Evolutionary conservation across 2,113 vertebrate genomes (phyloP), one percentile per base, ranked within the genome.

Genomic region (Nansenia antarctica): DNA sequence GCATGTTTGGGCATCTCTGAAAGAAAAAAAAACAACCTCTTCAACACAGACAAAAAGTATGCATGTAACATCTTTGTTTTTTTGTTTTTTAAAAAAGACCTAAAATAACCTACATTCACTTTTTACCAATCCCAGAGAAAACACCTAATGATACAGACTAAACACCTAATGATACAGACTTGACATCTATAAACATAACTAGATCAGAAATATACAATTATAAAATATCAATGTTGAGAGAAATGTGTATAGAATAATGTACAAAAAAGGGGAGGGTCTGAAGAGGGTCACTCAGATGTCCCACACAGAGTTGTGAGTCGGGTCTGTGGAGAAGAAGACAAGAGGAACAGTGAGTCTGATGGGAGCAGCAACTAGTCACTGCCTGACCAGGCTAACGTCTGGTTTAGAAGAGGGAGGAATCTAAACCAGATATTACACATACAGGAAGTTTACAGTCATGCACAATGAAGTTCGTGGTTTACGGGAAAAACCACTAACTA

Each of bases 291-390:
- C 57, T 83, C 39, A 0, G 84, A 57, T 4, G 65, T n/a, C 14
- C 74, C 88, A 77, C 91, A 91, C 30, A 92, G 79, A 7, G 62
- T 58, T 0, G 89, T 86, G 22, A 93, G 90, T 3, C 84, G 90
- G 58, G 72, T 88, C 91, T 93, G 86, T 54, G 6, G 26, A 62
- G 31, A 59, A 29, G 45, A 32, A 1, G 12, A 9, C 30, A 11
- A 11, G 9, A 49, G 45, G 3, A 18, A 9, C 24, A 5, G 30
- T 39, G 9, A 71, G 27, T 30, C 24, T 30, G 18, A 67, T 32
- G 5, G 2, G 8, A 34, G 26, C 12, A 27, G 34, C 2, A 15
- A 35, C 39, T n/a, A 59, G 35, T 27, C 34, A 1, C 27, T n/a
- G n/a, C n/a, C n/a, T n/a, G n/a, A n/a, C n/a, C n/a, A n/a, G n/a